Percentiles rank a stretch among this genome's conserved stretches.
Evolutionary conservation across 2,888 invertebrate species (phyloP).

Genomic region (Aelia acuminata): DNA sequence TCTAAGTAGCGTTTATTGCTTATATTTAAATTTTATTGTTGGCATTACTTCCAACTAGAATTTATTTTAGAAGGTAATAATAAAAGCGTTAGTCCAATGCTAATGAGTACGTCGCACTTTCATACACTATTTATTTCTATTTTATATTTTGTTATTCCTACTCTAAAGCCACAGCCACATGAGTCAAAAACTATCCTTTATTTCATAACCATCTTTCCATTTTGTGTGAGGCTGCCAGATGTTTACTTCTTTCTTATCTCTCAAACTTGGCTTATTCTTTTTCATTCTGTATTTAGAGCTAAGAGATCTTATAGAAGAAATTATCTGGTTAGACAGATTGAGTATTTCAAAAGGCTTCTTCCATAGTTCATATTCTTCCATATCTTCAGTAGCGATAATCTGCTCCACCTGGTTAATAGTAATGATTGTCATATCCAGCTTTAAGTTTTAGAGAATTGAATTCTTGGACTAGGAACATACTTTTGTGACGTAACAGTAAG

Average conservation of each 20-base stretch:
- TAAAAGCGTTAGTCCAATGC: conserved; percentile 38
- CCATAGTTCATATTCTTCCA: too few species aligned
- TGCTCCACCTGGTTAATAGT: background rate
- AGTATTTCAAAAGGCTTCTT: too few species aligned
- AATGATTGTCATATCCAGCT: background rate
- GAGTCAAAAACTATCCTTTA: background rate
- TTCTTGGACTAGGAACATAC: background rate
- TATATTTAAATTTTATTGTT: conserved; percentile 24
- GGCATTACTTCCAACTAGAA: conserved; percentile 37
- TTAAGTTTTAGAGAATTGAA: background rate
- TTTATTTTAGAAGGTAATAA: conserved; percentile 37
- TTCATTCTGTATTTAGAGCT: background rate
- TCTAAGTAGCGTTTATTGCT: conserved; percentile 45
- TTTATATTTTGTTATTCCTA: background rate
- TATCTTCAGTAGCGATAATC: too few species aligned
- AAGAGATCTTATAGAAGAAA: background rate
- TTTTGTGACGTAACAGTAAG: background rate
- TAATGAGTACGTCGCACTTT: conserved; percentile 13
- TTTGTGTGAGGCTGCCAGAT: too few species aligned
- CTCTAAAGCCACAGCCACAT: background rate
- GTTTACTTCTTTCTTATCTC: background rate
- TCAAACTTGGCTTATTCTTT: background rate
- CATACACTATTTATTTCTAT: conserved; percentile 18
- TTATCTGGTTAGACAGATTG: too few species aligned
- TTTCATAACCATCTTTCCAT: too few species aligned